A percentile compares a stretch with the other conserved stretches of the same genome.
These are phyloP conservation scores for Rissa tridactyla DNA, from an alignment of 2,113 vertebrate species.

Conservation along the genomic window DNA sequence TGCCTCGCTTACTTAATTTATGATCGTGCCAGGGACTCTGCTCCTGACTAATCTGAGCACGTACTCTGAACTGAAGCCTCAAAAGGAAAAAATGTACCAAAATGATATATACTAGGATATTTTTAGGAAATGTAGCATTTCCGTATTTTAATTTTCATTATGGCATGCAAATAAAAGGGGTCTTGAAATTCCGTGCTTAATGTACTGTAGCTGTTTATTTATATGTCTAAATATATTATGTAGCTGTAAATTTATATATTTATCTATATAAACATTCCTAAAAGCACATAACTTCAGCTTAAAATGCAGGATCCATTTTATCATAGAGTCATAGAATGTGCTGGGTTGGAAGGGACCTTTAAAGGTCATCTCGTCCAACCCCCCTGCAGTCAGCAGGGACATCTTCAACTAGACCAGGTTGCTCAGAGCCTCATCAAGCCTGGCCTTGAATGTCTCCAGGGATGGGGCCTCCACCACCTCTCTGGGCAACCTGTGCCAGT, in stretches of 20 bases:
- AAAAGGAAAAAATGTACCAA: neutral
- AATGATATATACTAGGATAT: neutral
- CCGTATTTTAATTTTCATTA: neutral
- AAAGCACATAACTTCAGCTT: neutral
- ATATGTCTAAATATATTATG: neutral
- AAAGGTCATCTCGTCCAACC: too few relatives aligned
- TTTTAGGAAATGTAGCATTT: neutral
- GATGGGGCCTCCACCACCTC: too few relatives aligned
- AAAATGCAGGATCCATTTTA: neutral
- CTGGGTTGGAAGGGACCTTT: too few relatives aligned
- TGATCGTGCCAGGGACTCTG: neutral
- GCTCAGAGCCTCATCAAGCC: too few relatives aligned
- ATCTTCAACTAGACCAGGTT: too few relatives aligned
- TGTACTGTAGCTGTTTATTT: neutral
- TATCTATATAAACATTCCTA: neutral
- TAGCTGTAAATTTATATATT: neutral
- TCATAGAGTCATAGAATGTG: too few relatives aligned
- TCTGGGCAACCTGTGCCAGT: too few relatives aligned
- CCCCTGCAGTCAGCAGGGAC: too few relatives aligned
- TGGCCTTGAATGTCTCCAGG: too few relatives aligned
- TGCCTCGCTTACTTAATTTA: rapidly evolving
- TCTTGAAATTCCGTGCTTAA: neutral
- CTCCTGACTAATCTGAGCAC: neutral
- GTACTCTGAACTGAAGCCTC: neutral
- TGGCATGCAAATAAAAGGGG: neutral